Percentiles rank a stretch among this genome's conserved stretches.
Evolutionary conservation across 2,888 invertebrate genomes (phyloP).

Genomic region (Hoplodrina blanda): DNA sequence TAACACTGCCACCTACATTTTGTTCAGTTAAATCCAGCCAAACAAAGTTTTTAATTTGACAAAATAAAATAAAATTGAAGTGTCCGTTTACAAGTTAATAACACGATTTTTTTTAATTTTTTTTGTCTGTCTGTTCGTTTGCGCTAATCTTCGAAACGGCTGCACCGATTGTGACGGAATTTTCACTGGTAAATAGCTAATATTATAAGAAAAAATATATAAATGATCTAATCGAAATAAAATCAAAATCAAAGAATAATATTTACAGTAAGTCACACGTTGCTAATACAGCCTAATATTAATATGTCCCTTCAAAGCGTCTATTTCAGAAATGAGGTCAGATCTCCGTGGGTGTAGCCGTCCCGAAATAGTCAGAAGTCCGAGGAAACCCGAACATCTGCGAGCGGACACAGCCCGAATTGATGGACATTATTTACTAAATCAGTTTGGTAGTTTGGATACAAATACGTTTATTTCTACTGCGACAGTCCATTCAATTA

Average conservation of each 20-base stretch:
- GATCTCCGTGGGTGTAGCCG: not conserved
- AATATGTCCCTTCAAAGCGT: constrained; percentile 15
- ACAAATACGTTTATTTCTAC: constrained; percentile 4
- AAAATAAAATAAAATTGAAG: too few relatives aligned
- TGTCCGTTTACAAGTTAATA: too few relatives aligned
- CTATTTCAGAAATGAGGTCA: constrained; percentile 41
- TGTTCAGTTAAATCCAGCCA: not conserved
- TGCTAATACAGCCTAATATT: constrained; percentile 4
- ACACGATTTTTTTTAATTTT: too few relatives aligned
- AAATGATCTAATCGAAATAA: not conserved
- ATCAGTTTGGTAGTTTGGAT: constrained; percentile 20
- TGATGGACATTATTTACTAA: constrained; percentile 41
- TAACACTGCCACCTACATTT: not conserved
- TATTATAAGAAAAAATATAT: too few relatives aligned
- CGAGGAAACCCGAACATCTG: constrained; percentile 12
- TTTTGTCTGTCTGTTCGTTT: too few relatives aligned
- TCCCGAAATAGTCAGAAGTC: constrained; percentile 28
- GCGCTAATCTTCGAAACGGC: too few relatives aligned
- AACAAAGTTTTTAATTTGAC: constrained; percentile 2
- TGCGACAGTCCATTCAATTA: not conserved
- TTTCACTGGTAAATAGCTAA: too few relatives aligned
- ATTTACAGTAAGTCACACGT: constrained; percentile 5
- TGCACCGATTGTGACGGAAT: too few relatives aligned
- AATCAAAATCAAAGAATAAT: constrained; percentile 19
- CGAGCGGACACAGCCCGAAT: constrained; percentile 11